phyloP scores from a whole-genome alignment of 1,140 invertebrate species.

The Adelges cooleyi region DNA sequence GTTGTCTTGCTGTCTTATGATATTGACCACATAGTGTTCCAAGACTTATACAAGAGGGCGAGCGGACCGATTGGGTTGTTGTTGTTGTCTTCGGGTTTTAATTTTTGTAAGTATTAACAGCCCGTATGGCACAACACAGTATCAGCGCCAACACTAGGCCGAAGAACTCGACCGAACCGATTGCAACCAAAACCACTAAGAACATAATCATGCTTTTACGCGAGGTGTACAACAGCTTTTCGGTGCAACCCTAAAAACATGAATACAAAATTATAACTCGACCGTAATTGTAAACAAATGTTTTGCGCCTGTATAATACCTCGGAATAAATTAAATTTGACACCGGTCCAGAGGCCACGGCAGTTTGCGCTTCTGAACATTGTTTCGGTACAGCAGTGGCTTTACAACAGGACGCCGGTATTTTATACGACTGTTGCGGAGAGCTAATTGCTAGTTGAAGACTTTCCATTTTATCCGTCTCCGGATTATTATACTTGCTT shows the following conservation, averaged over 20 bases:
- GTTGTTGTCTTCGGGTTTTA: no score
- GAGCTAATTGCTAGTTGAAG: conserved; percentile 36
- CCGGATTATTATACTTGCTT: conserved; percentile 45
- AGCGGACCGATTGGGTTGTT: no score
- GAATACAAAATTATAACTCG: no score
- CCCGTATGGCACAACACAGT: conserved; percentile 57
- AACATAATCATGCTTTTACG: conserved; percentile 49
- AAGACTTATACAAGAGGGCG: no score
- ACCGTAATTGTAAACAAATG: no score
- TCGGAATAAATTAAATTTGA: conserved; percentile 44
- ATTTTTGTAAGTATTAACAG: conserved; percentile 30
- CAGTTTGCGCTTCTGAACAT: conserved; percentile 41
- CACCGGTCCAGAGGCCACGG: conserved; percentile 42
- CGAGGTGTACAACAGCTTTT: conserved; percentile 52
- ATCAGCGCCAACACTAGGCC: conserved; percentile 66
- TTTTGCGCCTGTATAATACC: conserved; percentile 36
- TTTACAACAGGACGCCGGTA: conserved; percentile 52
- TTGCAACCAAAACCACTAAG: conserved; percentile 49
- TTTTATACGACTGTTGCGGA: conserved; percentile 40
- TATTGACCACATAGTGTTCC: no score
- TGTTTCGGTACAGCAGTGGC: conserved; percentile 36
- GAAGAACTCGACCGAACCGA: conserved; percentile 56
- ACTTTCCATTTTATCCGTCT: conserved; percentile 33
- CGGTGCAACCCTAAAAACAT: conserved; percentile 55
- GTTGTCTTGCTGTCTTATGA: no score